A percentile compares a stretch with the other conserved stretches of the same genome.
Conservation (phyloP, 1,140 invertebrate genomes). For the Heliothis virescens region DNA sequence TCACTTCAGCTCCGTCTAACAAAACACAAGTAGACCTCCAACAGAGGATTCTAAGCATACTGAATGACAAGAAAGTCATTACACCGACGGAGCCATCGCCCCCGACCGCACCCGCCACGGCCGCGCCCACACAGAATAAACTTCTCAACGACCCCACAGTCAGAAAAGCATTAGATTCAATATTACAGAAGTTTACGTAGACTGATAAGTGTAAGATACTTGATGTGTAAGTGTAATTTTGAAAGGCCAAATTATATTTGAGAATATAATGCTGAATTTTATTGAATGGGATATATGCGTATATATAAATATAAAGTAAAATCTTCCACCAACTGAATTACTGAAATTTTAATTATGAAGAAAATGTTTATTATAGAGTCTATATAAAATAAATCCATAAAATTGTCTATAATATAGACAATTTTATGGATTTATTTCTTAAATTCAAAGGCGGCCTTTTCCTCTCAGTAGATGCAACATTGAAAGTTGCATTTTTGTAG, state of each 20-base stretch:
- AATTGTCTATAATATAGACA: too few relatives aligned
- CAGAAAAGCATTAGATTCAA: slow-evolving; percentile 91
- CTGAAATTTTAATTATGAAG: neutral
- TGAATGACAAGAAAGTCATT: slow-evolving; percentile 87
- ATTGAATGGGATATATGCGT: neutral
- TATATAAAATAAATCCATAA: too few relatives aligned
- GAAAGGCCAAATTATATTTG: neutral
- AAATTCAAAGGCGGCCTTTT: neutral
- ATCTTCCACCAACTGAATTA: neutral
- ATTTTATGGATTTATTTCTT: neutral
- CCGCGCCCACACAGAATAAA: slow-evolving; percentile 66
- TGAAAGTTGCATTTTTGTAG: neutral
- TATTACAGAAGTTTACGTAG: slow-evolving; percentile 87
- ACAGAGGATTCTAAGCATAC: slow-evolving; percentile 93
- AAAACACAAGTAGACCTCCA: slow-evolving; percentile 92
- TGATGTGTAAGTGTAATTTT: neutral
- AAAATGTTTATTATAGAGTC: neutral
- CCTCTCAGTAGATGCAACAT: neutral
- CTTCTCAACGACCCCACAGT: slow-evolving; percentile 90
- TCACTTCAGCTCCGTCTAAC: slow-evolving; percentile 78
- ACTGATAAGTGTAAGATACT: neutral
- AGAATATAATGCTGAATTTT: neutral
- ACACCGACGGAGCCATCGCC: slow-evolving; percentile 54
- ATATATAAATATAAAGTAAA: neutral
- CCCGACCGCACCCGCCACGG: slow-evolving; percentile 14